These are phyloP conservation scores for Acinonyx jubatus DNA, from an alignment of 2,113 vertebrate species.

Conservation along the genomic window DNA sequence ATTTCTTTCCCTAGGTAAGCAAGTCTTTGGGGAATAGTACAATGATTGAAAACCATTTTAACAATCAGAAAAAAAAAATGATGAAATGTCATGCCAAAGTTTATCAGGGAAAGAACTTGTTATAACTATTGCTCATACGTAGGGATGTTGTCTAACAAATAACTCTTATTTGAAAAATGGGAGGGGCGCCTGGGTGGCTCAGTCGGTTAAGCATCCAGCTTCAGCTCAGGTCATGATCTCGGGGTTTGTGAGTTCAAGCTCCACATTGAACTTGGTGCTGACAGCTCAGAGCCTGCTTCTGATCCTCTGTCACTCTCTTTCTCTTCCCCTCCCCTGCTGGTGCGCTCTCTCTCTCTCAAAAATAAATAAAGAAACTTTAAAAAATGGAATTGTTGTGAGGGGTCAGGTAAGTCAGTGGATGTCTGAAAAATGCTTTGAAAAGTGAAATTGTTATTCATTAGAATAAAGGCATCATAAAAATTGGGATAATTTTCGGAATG, in stretches of 20 bases:
- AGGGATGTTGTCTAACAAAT: background rate
- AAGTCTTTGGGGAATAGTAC: background rate
- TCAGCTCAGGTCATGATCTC: too few species aligned
- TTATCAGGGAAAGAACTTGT: background rate
- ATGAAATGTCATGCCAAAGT: background rate
- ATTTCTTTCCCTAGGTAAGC: background rate
- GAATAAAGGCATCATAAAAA: background rate
- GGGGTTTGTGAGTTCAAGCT: too few species aligned
- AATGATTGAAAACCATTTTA: background rate
- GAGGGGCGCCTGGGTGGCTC: background rate
- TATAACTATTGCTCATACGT: background rate
- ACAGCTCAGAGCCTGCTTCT: too few species aligned
- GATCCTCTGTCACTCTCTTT: too few species aligned
- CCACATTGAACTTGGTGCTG: too few species aligned
- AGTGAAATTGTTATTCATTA: background rate
- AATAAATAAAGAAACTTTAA: background rate
- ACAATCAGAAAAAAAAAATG: background rate
- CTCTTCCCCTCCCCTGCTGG: too few species aligned
- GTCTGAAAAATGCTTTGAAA: slow-evolving; percentile 19
- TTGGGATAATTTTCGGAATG: background rate
- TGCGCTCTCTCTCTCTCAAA: background rate
- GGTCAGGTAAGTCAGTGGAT: background rate
- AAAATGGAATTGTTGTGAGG: background rate
- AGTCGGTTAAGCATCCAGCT: too few species aligned
- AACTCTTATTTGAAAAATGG: background rate